A percentile compares a stretch with the other conserved stretches of the same genome.
These are phyloP conservation scores for Phymorhynchus buccinoides DNA, from an alignment of 1,140 invertebrate genomes.

Conservation along the genomic window DNA sequence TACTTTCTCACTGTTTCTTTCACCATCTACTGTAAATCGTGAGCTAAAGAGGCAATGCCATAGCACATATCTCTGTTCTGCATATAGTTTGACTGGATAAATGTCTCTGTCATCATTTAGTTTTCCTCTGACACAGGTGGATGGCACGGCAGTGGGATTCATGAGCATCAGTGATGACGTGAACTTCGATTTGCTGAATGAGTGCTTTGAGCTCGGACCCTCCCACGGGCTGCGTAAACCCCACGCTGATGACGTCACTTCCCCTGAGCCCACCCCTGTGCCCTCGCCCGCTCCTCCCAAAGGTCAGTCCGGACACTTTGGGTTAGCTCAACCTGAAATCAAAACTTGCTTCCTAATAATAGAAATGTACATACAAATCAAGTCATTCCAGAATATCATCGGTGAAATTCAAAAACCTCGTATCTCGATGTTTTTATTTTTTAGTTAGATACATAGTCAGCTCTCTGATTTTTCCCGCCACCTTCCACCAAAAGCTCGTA, in stretches of 20 bases:
- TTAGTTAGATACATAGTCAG: too few relatives aligned
- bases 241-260: constrained; percentile 63
- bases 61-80: neutral
- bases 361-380: neutral
- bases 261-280: constrained; percentile 55
- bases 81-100: neutral
- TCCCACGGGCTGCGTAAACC: constrained; percentile 78
- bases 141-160: constrained; percentile 75
- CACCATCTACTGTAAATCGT: too few relatives aligned
- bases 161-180: constrained; percentile 80
- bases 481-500: too few relatives aligned
- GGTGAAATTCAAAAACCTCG: too few relatives aligned
- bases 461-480: too few relatives aligned
- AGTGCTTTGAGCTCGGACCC: constrained; percentile 80
- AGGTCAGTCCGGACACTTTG: too few relatives aligned
- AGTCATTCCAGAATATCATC: too few relatives aligned
- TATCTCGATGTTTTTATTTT: too few relatives aligned
- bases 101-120: neutral
- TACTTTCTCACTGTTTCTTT: too few relatives aligned
- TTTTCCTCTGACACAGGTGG: constrained; percentile 61
- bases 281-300: constrained; percentile 47
- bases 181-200: constrained; percentile 78
- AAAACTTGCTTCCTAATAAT: too few relatives aligned
- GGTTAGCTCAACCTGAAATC: too few relatives aligned
- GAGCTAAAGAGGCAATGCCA: too few relatives aligned